Evolutionary conservation across 1,140 invertebrate genomes (phyloP), one percentile per base, ranked within the genome.

Genomic region (Semibalanus balanoides): DNA sequence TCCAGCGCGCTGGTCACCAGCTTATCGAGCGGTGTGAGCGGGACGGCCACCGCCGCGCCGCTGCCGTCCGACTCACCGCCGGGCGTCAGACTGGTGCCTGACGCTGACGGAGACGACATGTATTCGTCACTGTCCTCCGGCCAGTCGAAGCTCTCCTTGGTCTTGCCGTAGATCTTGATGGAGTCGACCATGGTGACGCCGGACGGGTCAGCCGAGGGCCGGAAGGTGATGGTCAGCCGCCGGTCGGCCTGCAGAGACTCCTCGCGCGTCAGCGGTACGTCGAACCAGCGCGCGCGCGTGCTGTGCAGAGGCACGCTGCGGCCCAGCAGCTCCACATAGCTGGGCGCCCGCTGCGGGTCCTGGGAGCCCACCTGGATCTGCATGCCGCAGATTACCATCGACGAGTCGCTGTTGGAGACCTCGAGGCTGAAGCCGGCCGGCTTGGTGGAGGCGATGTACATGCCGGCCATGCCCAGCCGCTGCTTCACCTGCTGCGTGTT

Each of bases 81-180:
- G 17, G 43, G 27, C 30, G 22, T 73, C 76, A 31, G 76, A 77
- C 11, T 64, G 22, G 71, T 30, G 71, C 69, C 75, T 25, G 30
- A 31, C 76, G 40, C 30, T 14, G 31, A 75, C 31, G 29, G 74
- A 35, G 69, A 75, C 17, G 31, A 69, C 31, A 31, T 43, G 69
- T 30, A 64, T 30, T 30, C 43, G 31, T 64, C 40, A 28, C 69
- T 75, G 40, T 98, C 96, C 83, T 98, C 96, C 0, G 96, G 95
- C 96, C 96, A 98, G 71, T 95, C 95, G 84, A 98, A 97, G 0
- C 90, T 86, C 82, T 98, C 96, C 85, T 98, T 98, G 3, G 93
- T 94, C 85, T 97, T 97, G 1, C 94, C 95, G 83, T 98, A 94
- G 78, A 96, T 90, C 86, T 96, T 96, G 25, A 98, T 90, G 70